A percentile compares a stretch with the other conserved stretches of the same genome.
Evolutionary conservation across 1,140 invertebrate species (phyloP).

Genomic region (Tachypleus tridentatus): DNA sequence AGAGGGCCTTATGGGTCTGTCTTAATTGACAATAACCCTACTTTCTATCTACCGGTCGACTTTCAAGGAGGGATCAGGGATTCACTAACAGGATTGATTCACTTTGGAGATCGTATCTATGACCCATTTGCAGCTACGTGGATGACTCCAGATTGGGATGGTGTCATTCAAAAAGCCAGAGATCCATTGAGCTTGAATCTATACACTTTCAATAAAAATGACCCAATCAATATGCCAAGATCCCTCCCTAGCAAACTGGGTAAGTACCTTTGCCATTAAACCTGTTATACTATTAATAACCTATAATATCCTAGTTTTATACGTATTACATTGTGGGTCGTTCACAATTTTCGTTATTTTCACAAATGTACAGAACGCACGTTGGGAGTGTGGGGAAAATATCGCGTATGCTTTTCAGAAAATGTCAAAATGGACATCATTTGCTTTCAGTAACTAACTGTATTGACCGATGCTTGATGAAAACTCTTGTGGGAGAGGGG

Average conservation of each 20-base stretch:
- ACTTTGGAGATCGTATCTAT: conserved; percentile 71
- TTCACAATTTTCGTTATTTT: too few relatives aligned
- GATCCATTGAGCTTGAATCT: conserved; percentile 79
- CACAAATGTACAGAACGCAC: too few relatives aligned
- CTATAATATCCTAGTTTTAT: background rate
- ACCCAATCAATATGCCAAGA: conserved; percentile 65
- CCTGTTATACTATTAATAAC: background rate
- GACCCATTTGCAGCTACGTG: conserved; percentile 86
- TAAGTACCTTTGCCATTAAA: conserved; percentile 6
- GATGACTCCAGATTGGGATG: conserved; percentile 85
- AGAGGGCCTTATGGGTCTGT: conserved; percentile 82
- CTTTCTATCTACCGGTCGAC: conserved; percentile 79
- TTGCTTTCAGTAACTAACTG: too few relatives aligned
- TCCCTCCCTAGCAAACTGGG: conserved; percentile 22
- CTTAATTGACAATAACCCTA: conserved; percentile 76
- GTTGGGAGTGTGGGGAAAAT: too few relatives aligned
- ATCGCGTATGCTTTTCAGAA: too few relatives aligned
- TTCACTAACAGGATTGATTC: conserved; percentile 72
- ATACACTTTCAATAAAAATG: conserved; percentile 81
- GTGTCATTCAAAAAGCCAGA: conserved; percentile 61
- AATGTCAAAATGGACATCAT: too few relatives aligned
- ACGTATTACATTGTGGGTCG: too few relatives aligned
- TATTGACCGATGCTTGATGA: too few relatives aligned
- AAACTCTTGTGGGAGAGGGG: too few relatives aligned
- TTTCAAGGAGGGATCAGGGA: conserved; percentile 76